A percentile compares a stretch with the other conserved stretches of the same genome.
These are phyloP conservation scores for Conus ventricosus DNA, from an alignment of 1,140 invertebrate genomes.

Conservation along the genomic window DNA sequence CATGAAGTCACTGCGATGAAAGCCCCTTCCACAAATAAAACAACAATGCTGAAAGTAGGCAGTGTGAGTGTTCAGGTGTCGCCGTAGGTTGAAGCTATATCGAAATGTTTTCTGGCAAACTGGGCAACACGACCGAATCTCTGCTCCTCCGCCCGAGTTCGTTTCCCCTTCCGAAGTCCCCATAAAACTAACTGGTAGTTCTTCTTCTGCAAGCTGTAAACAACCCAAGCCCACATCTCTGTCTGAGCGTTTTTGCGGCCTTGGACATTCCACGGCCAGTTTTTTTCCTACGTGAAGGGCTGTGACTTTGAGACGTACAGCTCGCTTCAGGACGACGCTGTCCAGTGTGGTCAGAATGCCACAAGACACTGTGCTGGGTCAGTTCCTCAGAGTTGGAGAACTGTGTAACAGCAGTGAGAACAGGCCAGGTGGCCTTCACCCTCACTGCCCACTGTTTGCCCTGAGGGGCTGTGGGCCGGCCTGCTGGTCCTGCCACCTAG, in stretches of 20 bases:
- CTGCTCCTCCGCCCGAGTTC: background rate
- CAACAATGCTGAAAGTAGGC: conserved; percentile 7
- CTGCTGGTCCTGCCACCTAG: background rate
- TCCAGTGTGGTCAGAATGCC: background rate
- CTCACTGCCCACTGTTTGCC: conserved; percentile 1
- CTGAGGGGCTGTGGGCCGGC: background rate
- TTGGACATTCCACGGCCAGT: background rate
- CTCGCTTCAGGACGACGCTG: background rate
- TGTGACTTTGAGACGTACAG: background rate
- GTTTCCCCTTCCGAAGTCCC: background rate
- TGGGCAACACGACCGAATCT: background rate
- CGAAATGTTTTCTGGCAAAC: conserved; percentile 21
- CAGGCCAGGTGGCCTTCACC: background rate
- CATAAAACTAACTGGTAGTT: background rate
- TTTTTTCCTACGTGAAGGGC: background rate
- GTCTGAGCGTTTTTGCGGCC: background rate
- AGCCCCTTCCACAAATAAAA: conserved; percentile 15
- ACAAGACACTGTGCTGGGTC: background rate
- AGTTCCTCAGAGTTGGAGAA: conserved; percentile 12
- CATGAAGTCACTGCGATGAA: conserved; percentile 32
- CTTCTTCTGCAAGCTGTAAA: background rate
- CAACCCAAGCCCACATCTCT: background rate
- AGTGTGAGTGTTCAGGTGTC: conserved; percentile 28
- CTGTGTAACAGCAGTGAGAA: background rate
- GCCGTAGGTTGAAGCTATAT: conserved; percentile 20